Conservation (phyloP, 2,113 vertebrate species). For the Cathartes aura region DNA sequence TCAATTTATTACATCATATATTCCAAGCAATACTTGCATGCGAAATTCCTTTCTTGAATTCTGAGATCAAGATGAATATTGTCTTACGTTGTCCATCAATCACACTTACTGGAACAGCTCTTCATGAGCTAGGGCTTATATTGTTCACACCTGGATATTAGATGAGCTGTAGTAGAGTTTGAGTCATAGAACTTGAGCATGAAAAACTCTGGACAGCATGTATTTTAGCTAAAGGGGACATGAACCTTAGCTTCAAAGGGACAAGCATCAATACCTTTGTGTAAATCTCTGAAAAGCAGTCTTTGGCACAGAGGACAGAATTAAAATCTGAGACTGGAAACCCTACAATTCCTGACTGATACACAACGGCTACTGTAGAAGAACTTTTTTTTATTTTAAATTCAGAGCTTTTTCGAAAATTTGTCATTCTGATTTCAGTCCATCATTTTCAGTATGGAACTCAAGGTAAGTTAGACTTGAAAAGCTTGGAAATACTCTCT, state of each 20-base stretch:
- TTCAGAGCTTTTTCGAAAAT: not conserved
- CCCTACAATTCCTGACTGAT: not conserved
- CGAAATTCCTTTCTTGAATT: not conserved
- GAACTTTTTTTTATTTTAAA: not conserved
- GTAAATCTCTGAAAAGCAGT: not conserved
- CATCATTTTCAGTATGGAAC: not conserved
- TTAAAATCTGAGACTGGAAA: not conserved
- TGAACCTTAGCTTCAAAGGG: not conserved
- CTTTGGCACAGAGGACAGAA: not conserved
- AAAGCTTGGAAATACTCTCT: not conserved
- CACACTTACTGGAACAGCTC: not conserved
- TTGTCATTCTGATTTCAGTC: not conserved
- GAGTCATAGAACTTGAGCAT: not conserved
- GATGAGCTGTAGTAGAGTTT: not conserved
- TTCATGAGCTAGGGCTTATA: not conserved
- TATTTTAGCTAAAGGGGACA: not conserved
- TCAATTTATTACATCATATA: not conserved
- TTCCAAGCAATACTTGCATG: not conserved
- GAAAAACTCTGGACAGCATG: not conserved
- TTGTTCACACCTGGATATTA: not conserved
- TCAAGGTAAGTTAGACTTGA: not conserved
- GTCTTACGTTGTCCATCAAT: not conserved
- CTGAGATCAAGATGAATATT: not conserved
- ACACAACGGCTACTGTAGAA: not conserved
- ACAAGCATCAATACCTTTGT: not conserved